Conservation (phyloP, 2,797 vertebrate genomes). For the Babyrousa celebensis region DNA sequence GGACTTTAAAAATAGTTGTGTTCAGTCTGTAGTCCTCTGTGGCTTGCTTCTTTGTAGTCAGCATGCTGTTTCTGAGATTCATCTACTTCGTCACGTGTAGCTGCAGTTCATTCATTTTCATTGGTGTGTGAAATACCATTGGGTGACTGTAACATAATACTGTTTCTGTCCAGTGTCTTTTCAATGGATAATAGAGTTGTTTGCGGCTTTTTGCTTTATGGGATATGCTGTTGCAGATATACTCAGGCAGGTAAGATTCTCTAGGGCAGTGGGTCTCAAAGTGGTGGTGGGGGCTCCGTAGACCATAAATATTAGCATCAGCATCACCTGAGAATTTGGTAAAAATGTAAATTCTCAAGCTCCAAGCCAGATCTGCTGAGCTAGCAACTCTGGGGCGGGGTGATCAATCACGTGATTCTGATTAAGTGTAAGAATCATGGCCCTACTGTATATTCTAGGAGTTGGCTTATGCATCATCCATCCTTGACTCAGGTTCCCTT, state of each 20-base stretch:
- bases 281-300: not conserved
- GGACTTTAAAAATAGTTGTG: not conserved
- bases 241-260: not conserved
- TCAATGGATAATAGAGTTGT: too few species aligned
- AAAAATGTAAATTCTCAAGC: not conserved
- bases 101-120: not conserved
- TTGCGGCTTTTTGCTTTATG: not conserved
- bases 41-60: not conserved
- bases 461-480: not conserved
- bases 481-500: not conserved
- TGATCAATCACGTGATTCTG: not conserved
- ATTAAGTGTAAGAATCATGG: not conserved
- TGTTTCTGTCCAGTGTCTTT: not conserved
- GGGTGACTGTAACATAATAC: not conserved
- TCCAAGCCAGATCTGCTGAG: not conserved
- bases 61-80: not conserved
- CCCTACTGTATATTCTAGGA: not conserved
- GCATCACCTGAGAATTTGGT: not conserved
- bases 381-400: not conserved
- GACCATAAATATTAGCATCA: not conserved
- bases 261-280: not conserved
- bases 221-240: not conserved
- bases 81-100: accelerated
- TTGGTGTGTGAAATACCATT: accelerated
- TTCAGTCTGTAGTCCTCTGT: not conserved